Base-by-base conservation (phyloP, 2,797 vertebrate genomes). In the Hemitrygon akajei region DNA sequence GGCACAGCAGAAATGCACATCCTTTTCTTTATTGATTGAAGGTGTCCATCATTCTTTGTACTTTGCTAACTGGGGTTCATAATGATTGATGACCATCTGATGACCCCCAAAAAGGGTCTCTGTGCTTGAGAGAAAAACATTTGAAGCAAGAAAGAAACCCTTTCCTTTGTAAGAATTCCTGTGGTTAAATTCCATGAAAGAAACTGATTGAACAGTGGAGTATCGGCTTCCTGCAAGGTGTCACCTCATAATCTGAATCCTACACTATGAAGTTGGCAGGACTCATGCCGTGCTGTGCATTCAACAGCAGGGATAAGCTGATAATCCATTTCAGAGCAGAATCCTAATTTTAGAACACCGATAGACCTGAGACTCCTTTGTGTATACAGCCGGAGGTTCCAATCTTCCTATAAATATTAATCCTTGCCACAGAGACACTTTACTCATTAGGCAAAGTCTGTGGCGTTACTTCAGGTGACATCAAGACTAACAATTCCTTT, bases 351-450 rank as follows among this genome's bases (percentile, higher is more conserved):
- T 56, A 93, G 47, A 27, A 73, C 37, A 30, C 40, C 16, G 37
- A 93, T 56, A 93, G 91, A 93, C 40, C 16, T 20, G 27, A n/a
- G 89, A 76, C 37, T 93, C 69, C 91, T 76, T 93, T 76, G 91
- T 56, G 14, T 14, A 93, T 18, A 93, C 91, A 75, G 91, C 71
- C 47, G 40, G 2, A 56, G 71, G 27, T 76, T 47, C 71, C 16
- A 40, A 75, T 75, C 40, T 76, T 56, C 73, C 91, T 58, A 93
- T 93, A 93, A 93, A 93, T 93, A 93, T 93, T 93, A 92, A 93
- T 93, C 71, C 25, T 40, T 16, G 37, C 71, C 40, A 58, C 27
- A 0, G 25, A 58, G 91, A 30, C 40, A 93, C 27, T 93, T 76
- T 93, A 56, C 91, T 93, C 91, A 73, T 76, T 76, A 47, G 69